Evolutionary conservation across 2,797 vertebrate species (phyloP).

Genomic region (Anabas testudineus): DNA sequence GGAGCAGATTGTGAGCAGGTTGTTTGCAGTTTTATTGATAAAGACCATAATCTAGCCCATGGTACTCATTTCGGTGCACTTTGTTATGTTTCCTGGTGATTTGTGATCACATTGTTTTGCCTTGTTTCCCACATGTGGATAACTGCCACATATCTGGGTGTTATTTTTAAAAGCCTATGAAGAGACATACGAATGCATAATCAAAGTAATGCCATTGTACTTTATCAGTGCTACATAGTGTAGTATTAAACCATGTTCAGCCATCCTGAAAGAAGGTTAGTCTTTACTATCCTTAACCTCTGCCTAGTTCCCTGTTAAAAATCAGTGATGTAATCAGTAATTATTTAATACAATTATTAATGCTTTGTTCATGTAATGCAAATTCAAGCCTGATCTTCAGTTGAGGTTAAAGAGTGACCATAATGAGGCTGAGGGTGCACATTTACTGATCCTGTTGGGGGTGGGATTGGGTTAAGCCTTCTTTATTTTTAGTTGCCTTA

Average conservation of each 20-base stretch:
- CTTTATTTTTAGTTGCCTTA: conserved; percentile 15
- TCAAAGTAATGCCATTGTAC: background rate
- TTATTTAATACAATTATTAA: background rate
- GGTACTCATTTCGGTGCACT: background rate
- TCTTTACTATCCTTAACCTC: background rate
- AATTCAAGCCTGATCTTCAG: background rate
- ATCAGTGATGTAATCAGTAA: background rate
- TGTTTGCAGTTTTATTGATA: conserved; percentile 18
- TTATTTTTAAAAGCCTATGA: background rate
- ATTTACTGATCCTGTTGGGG: background rate
- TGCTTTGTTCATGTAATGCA: background rate
- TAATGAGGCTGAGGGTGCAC: conserved; percentile 21
- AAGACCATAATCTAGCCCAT: background rate
- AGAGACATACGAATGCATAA: background rate
- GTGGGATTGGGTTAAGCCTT: conserved; percentile 1
- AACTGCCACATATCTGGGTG: too few relatives aligned
- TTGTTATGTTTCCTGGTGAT: too few relatives aligned
- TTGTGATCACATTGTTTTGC: background rate
- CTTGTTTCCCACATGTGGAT: background rate
- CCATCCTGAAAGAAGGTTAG: background rate
- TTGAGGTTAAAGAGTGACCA: background rate
- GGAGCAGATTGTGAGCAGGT: background rate
- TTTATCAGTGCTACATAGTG: background rate
- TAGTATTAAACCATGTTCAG: background rate
- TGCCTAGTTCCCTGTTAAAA: background rate